Evolutionary conservation across 2,113 vertebrate species (phyloP), one percentile per base, ranked within the genome.

Genomic region (Dendrocopos noguchii): DNA sequence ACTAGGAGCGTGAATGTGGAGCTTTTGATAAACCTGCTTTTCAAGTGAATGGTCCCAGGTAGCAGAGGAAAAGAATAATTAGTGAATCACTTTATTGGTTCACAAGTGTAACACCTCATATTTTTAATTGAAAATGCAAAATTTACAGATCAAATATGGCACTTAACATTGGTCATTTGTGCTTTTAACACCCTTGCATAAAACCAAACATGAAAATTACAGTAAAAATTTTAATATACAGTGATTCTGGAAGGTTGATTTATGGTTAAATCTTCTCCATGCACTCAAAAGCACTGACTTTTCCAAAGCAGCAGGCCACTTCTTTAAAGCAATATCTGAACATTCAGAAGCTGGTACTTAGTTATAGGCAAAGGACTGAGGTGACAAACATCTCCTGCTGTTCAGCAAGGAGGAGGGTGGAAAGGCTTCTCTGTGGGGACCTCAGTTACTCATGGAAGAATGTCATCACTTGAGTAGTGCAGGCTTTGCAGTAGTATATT

Each of bases 371-470:
- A 8, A 82, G 34, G 15, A 50, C 36, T 44, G 27, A 75, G 34
- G 11, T 0, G 1, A n/a, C 29, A 57, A 34, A 61, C 15, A 21
- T 18, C 15, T 42, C 39, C 77, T 13, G 1, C 39, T 65, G 20
- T 82, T 85, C 31, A 77, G 15, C 4, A 42, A 67, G 16, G 44
- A 15, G 19, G 0, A 57, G 22, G 10, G 12, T 82, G 59, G 34
- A 44, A 86, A 66, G 47, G 13, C 7, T 12, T 59, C 34, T 64
- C 1, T 0, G 4, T 52, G 33, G 18, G 19, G 16, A 9, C n/a
- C 19, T 84, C 56, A 39, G 22, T 61, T 0, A 0, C 50, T 47
- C 6, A 3, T 0, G 0, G 25, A 39, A 24, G 4, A 21, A 4
- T 71, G 18, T 77, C 52, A 29, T 34, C 22, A 11, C 63, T 83